These are phyloP conservation scores for Spea multiplicata DNA, from an alignment of 2,113 vertebrate species.

Conservation along the genomic window DNA sequence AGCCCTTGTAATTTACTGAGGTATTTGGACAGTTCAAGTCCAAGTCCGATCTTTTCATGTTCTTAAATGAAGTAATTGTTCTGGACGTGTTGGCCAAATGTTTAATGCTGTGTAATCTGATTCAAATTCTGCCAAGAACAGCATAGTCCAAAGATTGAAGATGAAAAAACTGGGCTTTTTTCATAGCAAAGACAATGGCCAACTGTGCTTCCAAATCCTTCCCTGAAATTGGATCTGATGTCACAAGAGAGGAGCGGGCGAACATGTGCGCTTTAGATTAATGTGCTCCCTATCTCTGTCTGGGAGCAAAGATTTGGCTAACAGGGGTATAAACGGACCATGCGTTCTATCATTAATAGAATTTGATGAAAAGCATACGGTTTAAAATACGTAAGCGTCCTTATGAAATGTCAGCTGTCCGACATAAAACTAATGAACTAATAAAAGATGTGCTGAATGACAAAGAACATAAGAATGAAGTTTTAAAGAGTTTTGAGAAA, in stretches of 20 bases:
- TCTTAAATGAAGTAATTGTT: no score
- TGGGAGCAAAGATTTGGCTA: neutral
- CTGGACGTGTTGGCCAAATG: no score
- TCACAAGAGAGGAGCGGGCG: neutral
- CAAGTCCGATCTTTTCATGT: no score
- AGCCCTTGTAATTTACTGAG: no score
- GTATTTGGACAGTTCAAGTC: no score
- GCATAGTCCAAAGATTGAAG: no score
- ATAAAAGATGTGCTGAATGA: no score
- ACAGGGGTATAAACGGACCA: neutral
- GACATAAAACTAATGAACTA: no score
- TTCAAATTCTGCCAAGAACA: neutral
- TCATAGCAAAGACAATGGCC: neutral
- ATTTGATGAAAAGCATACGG: neutral
- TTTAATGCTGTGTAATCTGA: neutral
- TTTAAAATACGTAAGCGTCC: constrained; percentile 19
- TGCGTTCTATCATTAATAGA: neutral
- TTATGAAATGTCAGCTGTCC: no score
- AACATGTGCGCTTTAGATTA: neutral
- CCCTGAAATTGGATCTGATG: neutral
- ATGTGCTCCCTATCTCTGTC: neutral
- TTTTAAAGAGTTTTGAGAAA: no score
- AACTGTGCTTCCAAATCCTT: neutral
- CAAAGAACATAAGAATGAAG: no score
- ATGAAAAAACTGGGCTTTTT: neutral